Conservation (phyloP, 2,797 vertebrate species). For the Dendrocincla tyrannina region DNA sequence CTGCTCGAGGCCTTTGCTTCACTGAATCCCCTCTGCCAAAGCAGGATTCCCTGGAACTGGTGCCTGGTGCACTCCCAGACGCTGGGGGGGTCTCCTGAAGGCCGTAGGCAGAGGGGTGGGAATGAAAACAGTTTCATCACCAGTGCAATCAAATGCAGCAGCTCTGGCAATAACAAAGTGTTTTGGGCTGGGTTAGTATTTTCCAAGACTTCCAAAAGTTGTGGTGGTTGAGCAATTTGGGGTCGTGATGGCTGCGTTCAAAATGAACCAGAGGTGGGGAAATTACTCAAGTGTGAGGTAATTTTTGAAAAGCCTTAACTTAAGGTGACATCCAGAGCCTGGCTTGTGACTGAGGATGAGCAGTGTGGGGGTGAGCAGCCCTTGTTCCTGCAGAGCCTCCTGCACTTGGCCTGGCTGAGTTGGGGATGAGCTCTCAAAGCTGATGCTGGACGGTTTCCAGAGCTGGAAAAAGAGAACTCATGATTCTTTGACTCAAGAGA, state of each 20-base stretch:
- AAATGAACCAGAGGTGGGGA: background rate
- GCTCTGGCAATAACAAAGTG: background rate
- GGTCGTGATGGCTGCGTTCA: background rate
- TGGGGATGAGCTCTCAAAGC: background rate
- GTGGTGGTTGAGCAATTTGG: background rate
- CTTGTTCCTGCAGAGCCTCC: background rate
- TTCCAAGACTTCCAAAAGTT: background rate
- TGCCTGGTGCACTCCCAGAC: background rate
- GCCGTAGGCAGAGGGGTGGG: background rate
- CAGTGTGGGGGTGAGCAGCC: background rate
- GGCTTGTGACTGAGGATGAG: background rate
- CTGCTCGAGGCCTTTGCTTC: background rate
- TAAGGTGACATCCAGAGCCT: background rate
- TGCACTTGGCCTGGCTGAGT: background rate
- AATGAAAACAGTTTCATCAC: background rate
- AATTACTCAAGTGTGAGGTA: accelerated
- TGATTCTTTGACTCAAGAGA: conserved; percentile 56
- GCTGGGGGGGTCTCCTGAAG: background rate
- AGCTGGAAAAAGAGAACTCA: conserved; percentile 27
- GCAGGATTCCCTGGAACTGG: background rate
- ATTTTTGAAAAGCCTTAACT: background rate
- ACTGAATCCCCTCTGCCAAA: background rate
- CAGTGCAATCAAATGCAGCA: background rate
- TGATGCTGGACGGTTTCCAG: conserved; percentile 41
- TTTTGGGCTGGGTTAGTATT: background rate